Base-by-base conservation (phyloP, 2,113 vertebrate genomes). In the Colius striatus region DNA sequence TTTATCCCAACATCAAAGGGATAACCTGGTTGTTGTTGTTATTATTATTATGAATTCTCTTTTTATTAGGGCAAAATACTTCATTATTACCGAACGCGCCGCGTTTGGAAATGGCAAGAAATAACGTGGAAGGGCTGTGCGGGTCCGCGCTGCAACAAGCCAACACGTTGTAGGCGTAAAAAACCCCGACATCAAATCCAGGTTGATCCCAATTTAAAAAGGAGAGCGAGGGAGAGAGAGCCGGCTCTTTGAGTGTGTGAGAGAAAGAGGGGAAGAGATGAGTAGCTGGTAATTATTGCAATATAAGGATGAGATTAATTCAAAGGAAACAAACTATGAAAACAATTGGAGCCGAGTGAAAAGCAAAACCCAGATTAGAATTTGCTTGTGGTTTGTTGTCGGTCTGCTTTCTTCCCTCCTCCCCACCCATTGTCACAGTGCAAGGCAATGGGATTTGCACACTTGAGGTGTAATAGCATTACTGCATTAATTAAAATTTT, bases 401-500 rank as follows among this genome's bases (percentile, higher is more conserved):
- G 95, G 90, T 45, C 93, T 76, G 94, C 63, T 76, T 96, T 77
- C 88, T 85, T 94, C 32, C 93, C 95, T 91, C 95, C 87, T 71
- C 91, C 95, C 96, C 96, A 97, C 97, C 97, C 97, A 98, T 98
- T 98, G 98, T 98, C 98, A 97, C 97, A 97, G 98, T 97, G 98
- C 97, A 97, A 98, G 97, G 98, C 98, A 98, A 98, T 98, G 98
- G 98, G 99, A 98, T 99, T 98, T 98, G 98, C 98, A 98, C 98
- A 98, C 98, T 98, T 98, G 98, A 98, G 98, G 98, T 99, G 98
- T 98, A 98, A 99, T 98, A 98, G 98, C 98, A 98, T 99, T 99
- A 98, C 98, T 98, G 98, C 98, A 99, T 99, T 99, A 99, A 99
- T 99, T 99, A 99, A 99, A 99, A 98, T 96, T 98, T 98, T 98